phyloP scores from a whole-genome alignment of 2,888 invertebrate genomes.

The Nyleta sp. region DNA sequence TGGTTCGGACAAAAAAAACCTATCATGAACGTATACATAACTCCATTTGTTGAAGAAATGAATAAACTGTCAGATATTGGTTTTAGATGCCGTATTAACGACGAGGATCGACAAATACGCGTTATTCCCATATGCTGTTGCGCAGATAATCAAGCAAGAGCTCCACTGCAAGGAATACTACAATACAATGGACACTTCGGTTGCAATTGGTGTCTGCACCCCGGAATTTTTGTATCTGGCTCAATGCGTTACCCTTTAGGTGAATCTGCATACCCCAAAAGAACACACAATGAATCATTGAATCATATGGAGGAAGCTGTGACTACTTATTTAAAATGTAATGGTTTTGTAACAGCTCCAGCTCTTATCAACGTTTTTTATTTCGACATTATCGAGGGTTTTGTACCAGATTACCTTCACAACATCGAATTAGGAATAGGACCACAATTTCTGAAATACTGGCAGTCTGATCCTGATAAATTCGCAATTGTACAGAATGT shows the following conservation, averaged over 20 bases:
- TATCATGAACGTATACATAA: slow-evolving; percentile 30
- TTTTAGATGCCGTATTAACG: slow-evolving; percentile 2
- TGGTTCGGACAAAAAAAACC: slow-evolving; percentile 44
- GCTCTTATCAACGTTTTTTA: background rate
- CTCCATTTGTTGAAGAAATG: slow-evolving; percentile 35
- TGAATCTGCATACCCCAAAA: background rate
- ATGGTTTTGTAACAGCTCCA: slow-evolving; percentile 1
- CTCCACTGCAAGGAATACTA: background rate
- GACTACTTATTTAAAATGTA: background rate
- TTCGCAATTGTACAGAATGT: background rate
- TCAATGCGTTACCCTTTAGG: background rate
- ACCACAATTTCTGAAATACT: background rate
- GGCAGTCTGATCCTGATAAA: background rate
- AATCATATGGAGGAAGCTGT: background rate
- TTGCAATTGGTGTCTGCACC: slow-evolving; percentile 1
- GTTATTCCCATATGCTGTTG: slow-evolving; percentile 32
- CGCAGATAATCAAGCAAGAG: background rate
- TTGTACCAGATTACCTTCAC: slow-evolving; percentile 2
- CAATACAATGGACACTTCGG: background rate
- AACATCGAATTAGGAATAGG: background rate
- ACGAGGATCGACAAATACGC: slow-evolving; percentile 27
- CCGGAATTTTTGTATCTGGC: background rate
- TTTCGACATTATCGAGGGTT: background rate
- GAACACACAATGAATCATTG: background rate
- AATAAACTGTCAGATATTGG: slow-evolving; percentile 31